Evolutionary conservation across 2,888 invertebrate species (phyloP).

Genomic region (Caenorhabditis sp.): DNA sequence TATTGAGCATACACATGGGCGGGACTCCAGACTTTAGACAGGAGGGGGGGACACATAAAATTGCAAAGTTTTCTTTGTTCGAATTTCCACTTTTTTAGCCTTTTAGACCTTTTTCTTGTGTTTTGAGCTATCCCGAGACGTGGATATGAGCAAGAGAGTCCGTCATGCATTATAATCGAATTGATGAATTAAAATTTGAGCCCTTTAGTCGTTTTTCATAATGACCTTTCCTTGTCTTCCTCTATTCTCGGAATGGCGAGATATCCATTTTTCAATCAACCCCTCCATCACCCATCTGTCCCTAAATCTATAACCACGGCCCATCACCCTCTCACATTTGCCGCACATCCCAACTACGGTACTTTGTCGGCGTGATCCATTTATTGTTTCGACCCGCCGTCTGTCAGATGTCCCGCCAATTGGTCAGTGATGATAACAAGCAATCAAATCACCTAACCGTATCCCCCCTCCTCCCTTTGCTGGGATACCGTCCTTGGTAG

Average conservation of each 20-base stretch:
- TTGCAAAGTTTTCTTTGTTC: too few relatives aligned
- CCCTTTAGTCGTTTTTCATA: neutral
- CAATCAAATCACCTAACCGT: slow-evolving; percentile 61
- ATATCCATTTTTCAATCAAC: neutral
- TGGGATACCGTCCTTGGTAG: slow-evolving; percentile 44
- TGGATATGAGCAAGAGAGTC: neutral
- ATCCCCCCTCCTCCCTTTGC: slow-evolving; percentile 17
- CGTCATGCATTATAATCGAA: neutral
- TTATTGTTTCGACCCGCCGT: slow-evolving; percentile 6
- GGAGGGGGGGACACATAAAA: neutral
- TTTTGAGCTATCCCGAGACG: neutral
- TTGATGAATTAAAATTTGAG: neutral
- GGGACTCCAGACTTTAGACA: neutral
- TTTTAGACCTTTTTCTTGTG: neutral
- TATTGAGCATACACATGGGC: neutral
- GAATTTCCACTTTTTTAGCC: too few relatives aligned
- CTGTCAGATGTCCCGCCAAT: slow-evolving; percentile 34
- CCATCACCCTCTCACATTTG: too few relatives aligned
- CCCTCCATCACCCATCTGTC: slow-evolving; percentile 3
- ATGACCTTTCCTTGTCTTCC: neutral
- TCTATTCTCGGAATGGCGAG: neutral
- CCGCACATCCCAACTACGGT: slow-evolving; percentile 38
- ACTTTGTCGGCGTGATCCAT: slow-evolving; percentile 46
- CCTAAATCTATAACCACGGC: too few relatives aligned
- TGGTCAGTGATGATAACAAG: slow-evolving; percentile 54